phyloP scores from a whole-genome alignment of 2,888 invertebrate genomes.

The Rotaria magnacalcarata region DNA sequence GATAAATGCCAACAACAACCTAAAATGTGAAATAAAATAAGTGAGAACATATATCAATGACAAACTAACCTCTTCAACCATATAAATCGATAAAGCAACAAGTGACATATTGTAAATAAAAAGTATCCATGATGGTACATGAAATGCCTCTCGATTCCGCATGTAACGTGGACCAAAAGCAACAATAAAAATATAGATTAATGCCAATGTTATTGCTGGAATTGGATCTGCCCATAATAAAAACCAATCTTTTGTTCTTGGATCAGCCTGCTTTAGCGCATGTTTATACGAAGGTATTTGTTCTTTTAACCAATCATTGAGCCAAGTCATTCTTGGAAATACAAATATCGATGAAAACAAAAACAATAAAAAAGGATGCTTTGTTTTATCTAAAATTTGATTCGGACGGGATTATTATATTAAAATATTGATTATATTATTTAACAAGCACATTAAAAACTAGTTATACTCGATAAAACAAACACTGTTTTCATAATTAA shows the following conservation, averaged over 20 bases:
- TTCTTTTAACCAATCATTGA: slow-evolving; percentile 10
- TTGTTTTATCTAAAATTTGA: neutral
- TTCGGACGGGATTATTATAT: neutral
- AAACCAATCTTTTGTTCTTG: slow-evolving; percentile 54
- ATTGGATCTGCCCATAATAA: slow-evolving; percentile 53
- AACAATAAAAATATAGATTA: slow-evolving; percentile 61
- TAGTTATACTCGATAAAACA: neutral
- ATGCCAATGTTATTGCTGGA: slow-evolving; percentile 54
- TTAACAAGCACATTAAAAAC: neutral
- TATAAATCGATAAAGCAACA: slow-evolving; percentile 76
- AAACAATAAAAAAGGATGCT: neutral
- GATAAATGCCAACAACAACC: slow-evolving; percentile 53
- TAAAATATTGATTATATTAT: neutral
- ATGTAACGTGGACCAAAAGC: slow-evolving; percentile 76
- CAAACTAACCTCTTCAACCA: slow-evolving; percentile 69
- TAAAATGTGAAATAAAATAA: slow-evolving; percentile 50
- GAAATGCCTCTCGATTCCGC: slow-evolving; percentile 72
- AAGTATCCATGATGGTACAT: slow-evolving; percentile 71
- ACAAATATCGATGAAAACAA: no score
- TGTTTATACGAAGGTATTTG: neutral
- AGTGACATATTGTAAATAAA: slow-evolving; percentile 79
- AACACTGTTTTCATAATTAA: neutral
- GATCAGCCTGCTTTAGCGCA: slow-evolving; percentile 48
- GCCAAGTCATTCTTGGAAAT: neutral
- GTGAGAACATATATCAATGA: neutral